These are phyloP conservation scores for Ceratina calcarata DNA, from an alignment of 1,140 invertebrate species.

Conservation along the genomic window DNA sequence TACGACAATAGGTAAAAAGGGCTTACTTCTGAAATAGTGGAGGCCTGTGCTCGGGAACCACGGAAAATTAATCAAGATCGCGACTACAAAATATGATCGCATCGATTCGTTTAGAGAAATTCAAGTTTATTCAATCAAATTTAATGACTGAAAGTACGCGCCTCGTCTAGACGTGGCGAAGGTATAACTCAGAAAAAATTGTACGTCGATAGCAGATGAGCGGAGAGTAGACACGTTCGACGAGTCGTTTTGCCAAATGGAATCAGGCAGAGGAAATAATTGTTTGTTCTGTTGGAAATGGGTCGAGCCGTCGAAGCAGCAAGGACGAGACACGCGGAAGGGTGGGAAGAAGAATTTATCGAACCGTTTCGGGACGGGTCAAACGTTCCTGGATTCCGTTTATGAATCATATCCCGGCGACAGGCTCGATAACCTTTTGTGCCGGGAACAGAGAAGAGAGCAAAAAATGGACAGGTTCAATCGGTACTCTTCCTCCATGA, in stretches of 20 bases:
- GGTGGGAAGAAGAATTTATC: constrained; percentile 32
- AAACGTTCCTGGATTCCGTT: constrained; percentile 38
- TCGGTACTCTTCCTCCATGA: background rate
- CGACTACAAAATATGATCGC: background rate
- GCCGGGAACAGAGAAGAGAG: background rate
- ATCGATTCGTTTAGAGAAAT: too few relatives aligned
- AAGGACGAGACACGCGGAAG: background rate
- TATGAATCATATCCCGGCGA: constrained; percentile 44
- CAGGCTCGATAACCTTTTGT: constrained; percentile 31
- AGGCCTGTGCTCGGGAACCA: background rate
- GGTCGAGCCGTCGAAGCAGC: constrained; percentile 2
- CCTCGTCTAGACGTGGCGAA: too few relatives aligned
- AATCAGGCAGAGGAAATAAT: constrained; percentile 36
- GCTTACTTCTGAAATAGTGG: too few relatives aligned
- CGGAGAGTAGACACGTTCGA: background rate
- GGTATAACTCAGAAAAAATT: too few relatives aligned
- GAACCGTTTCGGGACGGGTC: constrained; percentile 31
- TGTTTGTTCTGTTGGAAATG: constrained; percentile 36
- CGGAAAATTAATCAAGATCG: background rate
- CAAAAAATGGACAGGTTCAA: constrained; percentile 17
- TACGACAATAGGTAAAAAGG: constrained; percentile 10
- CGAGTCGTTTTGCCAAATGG: constrained; percentile 26
- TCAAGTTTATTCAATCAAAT: too few relatives aligned
- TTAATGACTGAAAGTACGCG: too few relatives aligned
- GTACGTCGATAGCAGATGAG: background rate